phyloP scores from a whole-genome alignment of 1,140 invertebrate species.

The Hesperophylax magnus region DNA sequence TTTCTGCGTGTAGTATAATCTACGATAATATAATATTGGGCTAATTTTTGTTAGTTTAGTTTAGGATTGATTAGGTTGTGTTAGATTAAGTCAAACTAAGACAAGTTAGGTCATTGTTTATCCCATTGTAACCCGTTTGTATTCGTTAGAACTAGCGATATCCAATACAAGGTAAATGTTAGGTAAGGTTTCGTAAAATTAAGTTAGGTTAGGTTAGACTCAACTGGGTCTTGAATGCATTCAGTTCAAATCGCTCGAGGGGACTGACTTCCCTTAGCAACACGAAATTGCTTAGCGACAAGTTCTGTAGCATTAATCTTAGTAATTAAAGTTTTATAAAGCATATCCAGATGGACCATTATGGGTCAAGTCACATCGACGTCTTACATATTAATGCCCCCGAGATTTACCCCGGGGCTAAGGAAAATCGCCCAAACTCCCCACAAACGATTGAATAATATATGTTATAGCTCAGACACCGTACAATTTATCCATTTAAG shows the following conservation, averaged over 20 bases:
- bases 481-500: background rate
- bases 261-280: background rate
- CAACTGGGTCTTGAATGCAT: no score
- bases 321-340: background rate
- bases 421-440: background rate
- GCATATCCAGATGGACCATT: background rate
- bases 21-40: no score
- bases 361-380: background rate
- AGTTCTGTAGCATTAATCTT: background rate
- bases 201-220: no score
- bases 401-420: background rate
- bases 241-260: background rate
- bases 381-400: background rate
- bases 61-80: no score
- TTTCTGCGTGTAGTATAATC: no score
- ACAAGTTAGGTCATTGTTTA: no score
- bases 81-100: no score
- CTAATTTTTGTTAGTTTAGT: no score
- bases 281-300: background rate
- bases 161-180: no score
- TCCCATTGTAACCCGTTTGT: no score
- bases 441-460: constrained; percentile 18
- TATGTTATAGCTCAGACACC: constrained; percentile 1
- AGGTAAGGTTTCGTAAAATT: no score
- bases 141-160: no score